Conservation (phyloP, 1,140 invertebrate species). For the Macrosteles quadrilineatus region DNA sequence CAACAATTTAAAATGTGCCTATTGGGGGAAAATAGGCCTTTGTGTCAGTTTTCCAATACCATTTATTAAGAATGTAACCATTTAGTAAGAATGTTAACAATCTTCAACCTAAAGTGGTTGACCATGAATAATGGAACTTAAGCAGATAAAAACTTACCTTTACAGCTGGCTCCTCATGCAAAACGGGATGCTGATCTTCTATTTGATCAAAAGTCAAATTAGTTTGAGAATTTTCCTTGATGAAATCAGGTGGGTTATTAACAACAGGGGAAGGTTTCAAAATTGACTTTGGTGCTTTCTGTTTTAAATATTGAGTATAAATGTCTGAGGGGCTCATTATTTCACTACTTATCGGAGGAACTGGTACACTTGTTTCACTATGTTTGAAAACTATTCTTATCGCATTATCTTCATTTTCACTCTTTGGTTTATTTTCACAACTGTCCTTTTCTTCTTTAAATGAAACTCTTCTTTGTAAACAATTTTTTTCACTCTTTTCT, state of each 20-base stretch:
- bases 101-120: too few relatives aligned
- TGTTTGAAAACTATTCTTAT: not conserved
- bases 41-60: too few relatives aligned
- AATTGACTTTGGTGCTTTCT: not conserved
- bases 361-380: not conserved
- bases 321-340: not conserved
- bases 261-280: not conserved
- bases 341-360: not conserved
- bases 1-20: too few relatives aligned
- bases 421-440: not conserved
- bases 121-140: too few relatives aligned
- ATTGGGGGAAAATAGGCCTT: too few relatives aligned
- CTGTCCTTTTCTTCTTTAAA: not conserved
- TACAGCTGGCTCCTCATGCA: not conserved
- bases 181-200: not conserved
- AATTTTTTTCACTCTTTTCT: not conserved
- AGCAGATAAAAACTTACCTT: not conserved
- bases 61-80: too few relatives aligned
- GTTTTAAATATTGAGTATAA: not conserved
- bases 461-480: not conserved
- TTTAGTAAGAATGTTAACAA: too few relatives aligned
- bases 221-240: not conserved
- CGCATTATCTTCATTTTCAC: not conserved
- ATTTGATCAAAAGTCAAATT: too few relatives aligned
- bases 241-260: not conserved